These are phyloP conservation scores for Lepidocolaptes lacrymiger DNA, from an alignment of 2,797 vertebrate genomes.

Conservation along the genomic window DNA sequence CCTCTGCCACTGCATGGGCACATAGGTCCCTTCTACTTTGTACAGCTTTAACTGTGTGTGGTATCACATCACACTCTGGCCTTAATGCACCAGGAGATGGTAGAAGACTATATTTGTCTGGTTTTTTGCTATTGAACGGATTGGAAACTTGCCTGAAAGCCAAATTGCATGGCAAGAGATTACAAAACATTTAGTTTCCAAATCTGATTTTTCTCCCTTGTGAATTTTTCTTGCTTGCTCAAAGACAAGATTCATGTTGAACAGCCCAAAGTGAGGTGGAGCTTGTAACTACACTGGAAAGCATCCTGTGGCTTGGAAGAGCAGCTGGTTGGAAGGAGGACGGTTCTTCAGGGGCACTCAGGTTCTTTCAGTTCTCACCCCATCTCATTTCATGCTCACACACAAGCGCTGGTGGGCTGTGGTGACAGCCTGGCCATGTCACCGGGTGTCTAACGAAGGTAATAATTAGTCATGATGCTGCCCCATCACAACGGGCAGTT, in stretches of 20 bases:
- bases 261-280: neutral
- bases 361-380: neutral
- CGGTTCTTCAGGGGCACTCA: neutral
- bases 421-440: neutral
- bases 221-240: conserved; percentile 2
- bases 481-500: accelerated
- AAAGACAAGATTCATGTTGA: conserved; percentile 39
- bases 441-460: neutral
- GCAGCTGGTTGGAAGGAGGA: neutral
- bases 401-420: accelerated
- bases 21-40: neutral
- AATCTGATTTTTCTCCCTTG: conserved; percentile 15
- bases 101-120: neutral
- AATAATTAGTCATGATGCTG: neutral
- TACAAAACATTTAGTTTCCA: conserved; percentile 21
- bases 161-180: conserved; percentile 40
- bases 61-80: neutral
- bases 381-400: neutral
- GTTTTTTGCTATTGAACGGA: neutral
- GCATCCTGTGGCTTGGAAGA: neutral
- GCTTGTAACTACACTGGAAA: neutral
- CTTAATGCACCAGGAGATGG: neutral
- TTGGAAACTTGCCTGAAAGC: conserved; percentile 13
- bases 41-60: neutral
- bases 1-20: neutral